phyloP scores from a whole-genome alignment of 2,113 vertebrate species.

The Leuciscus idus region DNA sequence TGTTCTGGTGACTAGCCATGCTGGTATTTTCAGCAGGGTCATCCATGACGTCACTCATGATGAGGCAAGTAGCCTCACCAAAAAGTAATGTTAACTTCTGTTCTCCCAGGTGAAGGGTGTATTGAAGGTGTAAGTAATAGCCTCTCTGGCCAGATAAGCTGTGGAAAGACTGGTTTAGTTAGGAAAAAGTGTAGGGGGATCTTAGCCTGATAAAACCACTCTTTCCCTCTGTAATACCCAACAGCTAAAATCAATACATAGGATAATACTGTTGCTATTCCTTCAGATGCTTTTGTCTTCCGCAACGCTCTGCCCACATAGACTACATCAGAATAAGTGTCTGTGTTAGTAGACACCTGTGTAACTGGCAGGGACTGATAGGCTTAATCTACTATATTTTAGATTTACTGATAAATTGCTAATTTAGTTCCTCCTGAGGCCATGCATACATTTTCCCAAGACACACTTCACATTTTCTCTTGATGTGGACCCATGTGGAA shows the following conservation, averaged over 20 bases:
- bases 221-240: conserved; percentile 93
- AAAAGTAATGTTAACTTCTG: conserved; percentile 4
- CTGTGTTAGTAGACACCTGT: conserved; percentile 9
- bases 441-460: background rate
- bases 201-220: conserved; percentile 92
- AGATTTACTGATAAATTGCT: conserved; percentile 2
- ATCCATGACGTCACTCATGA: background rate
- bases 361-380: background rate
- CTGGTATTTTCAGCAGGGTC: background rate
- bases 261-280: conserved; percentile 91
- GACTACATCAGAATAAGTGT: conserved; percentile 53
- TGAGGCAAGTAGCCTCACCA: conserved; percentile 34
- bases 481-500: conserved; percentile 48
- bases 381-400: conserved; percentile 9
- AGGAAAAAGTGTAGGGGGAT: conserved; percentile 87
- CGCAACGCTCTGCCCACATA: conserved; percentile 67
- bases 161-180: conserved; percentile 90
- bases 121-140: conserved; percentile 78
- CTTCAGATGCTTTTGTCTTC: conserved; percentile 77
- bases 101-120: conserved; percentile 55
- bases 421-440: conserved; percentile 2
- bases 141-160: conserved; percentile 84
- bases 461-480: conserved; percentile 40
- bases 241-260: conserved; percentile 96
- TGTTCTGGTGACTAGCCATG: background rate